These are phyloP conservation scores for Nephrocerus scutellatus DNA, from an alignment of 2,888 invertebrate species.

Conservation along the genomic window DNA sequence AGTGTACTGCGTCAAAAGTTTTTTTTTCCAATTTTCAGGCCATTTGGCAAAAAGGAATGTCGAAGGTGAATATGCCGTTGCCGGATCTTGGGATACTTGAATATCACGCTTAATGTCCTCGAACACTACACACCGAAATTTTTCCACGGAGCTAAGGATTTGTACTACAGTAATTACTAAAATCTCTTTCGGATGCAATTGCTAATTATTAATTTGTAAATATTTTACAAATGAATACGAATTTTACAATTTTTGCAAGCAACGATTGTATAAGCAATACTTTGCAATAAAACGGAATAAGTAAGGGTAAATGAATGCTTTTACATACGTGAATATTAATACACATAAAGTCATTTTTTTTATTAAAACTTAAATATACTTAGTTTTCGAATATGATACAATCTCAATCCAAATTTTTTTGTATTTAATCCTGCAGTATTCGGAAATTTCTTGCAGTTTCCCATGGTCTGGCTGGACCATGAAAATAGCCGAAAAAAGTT, in stretches of 20 bases:
- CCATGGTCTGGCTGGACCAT: no score
- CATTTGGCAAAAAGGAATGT: slow-evolving; percentile 75
- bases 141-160: slow-evolving; percentile 64
- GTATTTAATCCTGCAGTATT: no score
- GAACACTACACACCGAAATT: slow-evolving; percentile 71
- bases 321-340: slow-evolving; percentile 5
- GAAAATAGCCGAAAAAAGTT: no score
- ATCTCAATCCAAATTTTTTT: no score
- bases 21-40: neutral
- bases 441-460: no score
- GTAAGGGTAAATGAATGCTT: neutral
- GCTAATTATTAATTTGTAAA: neutral
- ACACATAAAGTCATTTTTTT: no score
- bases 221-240: slow-evolving; percentile 31
- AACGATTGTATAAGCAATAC: slow-evolving; percentile 39
- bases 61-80: slow-evolving; percentile 75
- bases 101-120: slow-evolving; percentile 70
- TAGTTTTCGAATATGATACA: no score
- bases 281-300: slow-evolving; percentile 33
- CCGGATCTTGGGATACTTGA: slow-evolving; percentile 81
- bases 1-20: neutral
- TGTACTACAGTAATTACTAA: slow-evolving; percentile 64
- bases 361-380: no score
- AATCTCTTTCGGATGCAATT: neutral
- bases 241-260: slow-evolving; percentile 38